Evolutionary conservation across 2,113 vertebrate genomes (phyloP).

Genomic region (Hiodon alosoides): DNA sequence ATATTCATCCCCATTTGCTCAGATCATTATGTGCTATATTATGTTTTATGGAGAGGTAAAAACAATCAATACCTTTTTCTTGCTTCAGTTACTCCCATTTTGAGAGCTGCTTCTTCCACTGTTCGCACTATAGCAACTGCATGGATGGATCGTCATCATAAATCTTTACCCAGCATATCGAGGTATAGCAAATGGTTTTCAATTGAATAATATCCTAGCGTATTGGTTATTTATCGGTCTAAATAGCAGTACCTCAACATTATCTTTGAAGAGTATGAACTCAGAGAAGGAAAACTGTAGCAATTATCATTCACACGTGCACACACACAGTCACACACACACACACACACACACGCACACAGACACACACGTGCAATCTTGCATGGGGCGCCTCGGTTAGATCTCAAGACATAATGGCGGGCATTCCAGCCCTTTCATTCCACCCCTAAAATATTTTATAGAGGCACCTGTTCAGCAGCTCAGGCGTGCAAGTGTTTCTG

Average conservation of each 20-base stretch:
- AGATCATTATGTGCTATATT: too few relatives aligned
- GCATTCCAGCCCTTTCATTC: background rate
- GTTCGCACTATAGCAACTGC: conserved; percentile 34
- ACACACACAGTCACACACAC: too few relatives aligned
- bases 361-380: too few relatives aligned
- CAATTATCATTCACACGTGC: too few relatives aligned
- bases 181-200: conserved; percentile 55
- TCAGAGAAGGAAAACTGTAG: background rate
- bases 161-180: conserved; percentile 45
- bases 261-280: background rate
- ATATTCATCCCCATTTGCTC: too few relatives aligned
- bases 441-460: background rate
- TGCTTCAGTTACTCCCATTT: background rate
- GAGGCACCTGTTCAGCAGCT: conserved; percentile 41
- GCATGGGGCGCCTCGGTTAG: background rate
- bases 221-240: conserved; percentile 64
- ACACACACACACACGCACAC: too few relatives aligned
- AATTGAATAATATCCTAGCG: conserved; percentile 53
- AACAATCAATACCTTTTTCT: background rate
- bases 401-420: background rate
- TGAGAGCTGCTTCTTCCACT: background rate
- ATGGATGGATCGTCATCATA: conserved; percentile 50
- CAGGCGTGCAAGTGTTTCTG: conserved; percentile 29
- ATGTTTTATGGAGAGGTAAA: background rate
- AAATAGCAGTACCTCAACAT: conserved; percentile 12